phyloP scores from a whole-genome alignment of 2,113 vertebrate species.

The Phaetusa simplex region DNA sequence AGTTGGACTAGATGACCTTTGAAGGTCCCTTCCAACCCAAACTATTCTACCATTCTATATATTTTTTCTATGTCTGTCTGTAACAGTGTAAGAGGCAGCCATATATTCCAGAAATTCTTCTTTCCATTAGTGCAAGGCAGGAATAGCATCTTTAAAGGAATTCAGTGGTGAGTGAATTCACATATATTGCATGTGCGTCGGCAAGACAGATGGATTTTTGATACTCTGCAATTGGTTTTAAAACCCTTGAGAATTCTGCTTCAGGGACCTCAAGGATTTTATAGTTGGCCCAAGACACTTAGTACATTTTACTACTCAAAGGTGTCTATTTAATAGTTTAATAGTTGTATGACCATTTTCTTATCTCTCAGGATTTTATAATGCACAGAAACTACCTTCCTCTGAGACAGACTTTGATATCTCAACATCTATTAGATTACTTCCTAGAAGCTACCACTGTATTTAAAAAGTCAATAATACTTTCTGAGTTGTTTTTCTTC shows the following conservation, averaged over 20 bases:
- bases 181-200: background rate
- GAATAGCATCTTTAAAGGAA: background rate
- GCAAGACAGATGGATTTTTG: background rate
- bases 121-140: background rate
- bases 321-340: background rate
- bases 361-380: background rate
- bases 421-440: background rate
- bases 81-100: background rate
- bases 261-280: background rate
- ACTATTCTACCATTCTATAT: background rate
- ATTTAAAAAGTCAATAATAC: background rate
- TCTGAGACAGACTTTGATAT: background rate
- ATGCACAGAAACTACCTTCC: background rate
- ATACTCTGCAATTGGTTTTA: background rate
- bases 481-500: background rate
- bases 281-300: background rate
- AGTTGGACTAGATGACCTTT: background rate
- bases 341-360: background rate
- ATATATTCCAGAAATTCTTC: background rate
- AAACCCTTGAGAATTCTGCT: background rate
- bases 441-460: background rate
- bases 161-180: background rate
- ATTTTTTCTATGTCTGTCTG: background rate
- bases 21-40: background rate
- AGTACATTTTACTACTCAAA: background rate